Conservation (phyloP, 2,113 vertebrate genomes). For the Podiceps cristatus region DNA sequence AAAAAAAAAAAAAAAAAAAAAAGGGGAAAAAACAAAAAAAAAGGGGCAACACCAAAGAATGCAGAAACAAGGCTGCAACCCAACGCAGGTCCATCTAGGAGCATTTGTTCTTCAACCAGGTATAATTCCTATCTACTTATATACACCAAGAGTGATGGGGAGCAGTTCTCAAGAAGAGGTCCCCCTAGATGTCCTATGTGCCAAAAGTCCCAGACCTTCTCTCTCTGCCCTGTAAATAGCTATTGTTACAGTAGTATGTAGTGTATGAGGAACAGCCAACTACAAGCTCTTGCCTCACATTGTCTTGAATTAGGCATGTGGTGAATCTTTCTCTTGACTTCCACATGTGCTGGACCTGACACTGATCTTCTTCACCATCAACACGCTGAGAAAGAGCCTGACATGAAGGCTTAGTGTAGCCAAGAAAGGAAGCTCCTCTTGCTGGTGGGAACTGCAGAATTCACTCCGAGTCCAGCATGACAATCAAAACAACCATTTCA, state of each 20-base stretch:
- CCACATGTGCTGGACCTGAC: accelerated
- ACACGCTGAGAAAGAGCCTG: background rate
- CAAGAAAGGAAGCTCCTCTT: background rate
- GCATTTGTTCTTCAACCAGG: background rate
- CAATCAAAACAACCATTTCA: background rate
- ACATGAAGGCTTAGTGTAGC: background rate
- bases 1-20: background rate
- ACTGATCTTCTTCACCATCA: background rate
- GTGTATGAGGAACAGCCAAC: background rate
- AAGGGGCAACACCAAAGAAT: too few species aligned
- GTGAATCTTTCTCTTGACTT: background rate
- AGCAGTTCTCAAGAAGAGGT: background rate
- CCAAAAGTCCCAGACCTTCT: background rate
- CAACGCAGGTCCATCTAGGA: background rate
- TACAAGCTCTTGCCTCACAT: background rate
- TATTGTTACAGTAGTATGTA: background rate
- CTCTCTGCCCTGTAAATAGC: background rate
- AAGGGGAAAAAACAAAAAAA: background rate
- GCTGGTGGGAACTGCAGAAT: background rate
- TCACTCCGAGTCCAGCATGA: background rate
- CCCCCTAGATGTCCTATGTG: background rate
- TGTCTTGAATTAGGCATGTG: background rate
- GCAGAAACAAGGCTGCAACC: background rate
- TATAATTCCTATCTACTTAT: accelerated
- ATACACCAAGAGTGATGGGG: background rate